Evolutionary conservation across 2,888 invertebrate genomes (phyloP), one percentile per base, ranked within the genome.

Genomic region (Hedychridium roseum): DNA sequence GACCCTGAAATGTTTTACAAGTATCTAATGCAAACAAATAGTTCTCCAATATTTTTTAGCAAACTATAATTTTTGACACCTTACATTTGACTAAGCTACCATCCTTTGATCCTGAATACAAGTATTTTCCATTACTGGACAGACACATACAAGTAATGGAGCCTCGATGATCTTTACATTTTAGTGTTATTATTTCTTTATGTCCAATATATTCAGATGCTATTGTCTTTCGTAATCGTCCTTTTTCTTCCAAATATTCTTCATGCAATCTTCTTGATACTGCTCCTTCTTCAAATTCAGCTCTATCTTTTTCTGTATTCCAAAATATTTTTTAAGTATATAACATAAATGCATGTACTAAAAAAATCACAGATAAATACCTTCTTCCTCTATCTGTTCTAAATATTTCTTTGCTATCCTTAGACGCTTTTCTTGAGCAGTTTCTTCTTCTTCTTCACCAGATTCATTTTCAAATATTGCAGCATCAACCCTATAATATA

Each of bases 321-420:
- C n/a, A n/a, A n/a, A n/a, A n/a, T n/a, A n/a, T n/a, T n/a, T n/a
- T n/a, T n/a, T 17, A 20, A 20, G 21, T 5, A 15, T n/a, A n/a
- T n/a, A n/a, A n/a, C n/a, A n/a, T n/a, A n/a, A n/a, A n/a, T n/a
- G n/a, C n/a, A n/a, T n/a, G n/a, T n/a, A n/a, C n/a, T n/a, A n/a
- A n/a, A n/a, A n/a, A n/a, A n/a, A n/a, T n/a, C n/a, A n/a, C n/a
- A n/a, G n/a, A n/a, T n/a, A n/a, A n/a, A n/a, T 74, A 84, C 85
- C 85, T 82, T 92, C 89, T 70, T 85, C 87, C 79, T 91, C 89
- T 32, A 97, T 89, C 82, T 94, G 91, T 68, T 90, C 84, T 23
- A 97, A 81, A 79, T 95, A 95, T 73, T 91, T 86, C 75, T 96
- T 96, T 0, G 97, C 95, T 52, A 97, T 79, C 32, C 95, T 85